Evolutionary conservation across 2,888 invertebrate species (phyloP).

Genomic region (Synergus gifuensis): DNA sequence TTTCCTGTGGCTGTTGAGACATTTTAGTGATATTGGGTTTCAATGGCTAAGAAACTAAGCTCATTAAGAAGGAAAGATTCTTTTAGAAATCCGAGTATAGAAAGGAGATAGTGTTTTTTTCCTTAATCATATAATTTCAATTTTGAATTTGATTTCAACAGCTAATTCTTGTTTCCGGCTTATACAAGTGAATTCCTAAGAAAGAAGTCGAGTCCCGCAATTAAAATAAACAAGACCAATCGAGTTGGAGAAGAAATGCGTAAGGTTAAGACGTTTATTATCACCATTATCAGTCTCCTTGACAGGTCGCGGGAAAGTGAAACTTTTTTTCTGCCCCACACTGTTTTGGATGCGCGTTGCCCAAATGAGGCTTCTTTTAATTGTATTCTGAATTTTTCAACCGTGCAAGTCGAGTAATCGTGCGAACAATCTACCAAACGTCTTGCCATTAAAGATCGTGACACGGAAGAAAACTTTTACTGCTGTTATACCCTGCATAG

Average conservation of each 20-base stretch:
- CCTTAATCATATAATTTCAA: too few relatives aligned
- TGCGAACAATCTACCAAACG: constrained; percentile 7
- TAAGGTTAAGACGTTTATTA: neutral
- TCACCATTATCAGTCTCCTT: constrained; percentile 9
- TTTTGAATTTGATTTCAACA: too few relatives aligned
- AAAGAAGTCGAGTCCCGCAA: neutral
- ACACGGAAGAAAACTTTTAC: constrained; percentile 7
- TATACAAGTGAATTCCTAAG: neutral
- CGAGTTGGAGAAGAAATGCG: neutral
- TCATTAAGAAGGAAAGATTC: too few relatives aligned
- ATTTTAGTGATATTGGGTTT: too few relatives aligned
- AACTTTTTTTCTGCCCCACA: constrained; percentile 41
- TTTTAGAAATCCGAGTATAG: too few relatives aligned
- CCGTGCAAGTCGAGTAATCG: neutral
- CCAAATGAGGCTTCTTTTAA: neutral
- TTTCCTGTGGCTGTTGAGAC: too few relatives aligned
- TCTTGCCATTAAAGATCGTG: constrained; percentile 7
- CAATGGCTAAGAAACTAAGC: too few relatives aligned
- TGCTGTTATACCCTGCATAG: neutral
- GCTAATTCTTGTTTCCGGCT: neutral
- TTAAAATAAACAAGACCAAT: neutral
- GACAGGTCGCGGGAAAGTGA: constrained; percentile 54
- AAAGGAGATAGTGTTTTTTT: too few relatives aligned
- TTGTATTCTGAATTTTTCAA: neutral
- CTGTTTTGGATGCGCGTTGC: neutral